phyloP scores from a whole-genome alignment of 1,140 invertebrate species.

The Zophobas morio region DNA sequence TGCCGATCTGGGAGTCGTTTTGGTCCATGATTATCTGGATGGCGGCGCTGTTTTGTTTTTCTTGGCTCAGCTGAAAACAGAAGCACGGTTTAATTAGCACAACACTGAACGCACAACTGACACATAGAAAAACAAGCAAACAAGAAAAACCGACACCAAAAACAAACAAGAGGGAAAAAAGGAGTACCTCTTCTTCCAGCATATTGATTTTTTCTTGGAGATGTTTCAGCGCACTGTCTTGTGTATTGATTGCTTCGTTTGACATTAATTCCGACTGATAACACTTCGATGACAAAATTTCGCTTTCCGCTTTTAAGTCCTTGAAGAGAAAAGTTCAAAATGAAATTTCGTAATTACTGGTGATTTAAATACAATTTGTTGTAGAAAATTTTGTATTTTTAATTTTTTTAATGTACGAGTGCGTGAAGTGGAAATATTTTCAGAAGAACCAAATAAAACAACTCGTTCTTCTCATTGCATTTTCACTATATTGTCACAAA shows the following conservation, averaged over 20 bases:
- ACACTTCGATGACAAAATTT: constrained; percentile 43
- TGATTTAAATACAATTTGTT: too few relatives aligned
- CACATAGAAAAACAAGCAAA: constrained; percentile 14
- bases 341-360: too few relatives aligned
- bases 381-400: too few relatives aligned
- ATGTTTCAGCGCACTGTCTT: constrained; percentile 37
- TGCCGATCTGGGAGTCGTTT: constrained; percentile 8
- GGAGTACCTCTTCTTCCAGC: constrained; percentile 52
- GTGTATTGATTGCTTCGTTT: constrained; percentile 22
- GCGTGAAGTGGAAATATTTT: too few relatives aligned
- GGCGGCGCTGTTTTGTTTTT: constrained; percentile 56
- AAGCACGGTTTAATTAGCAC: constrained; percentile 29
- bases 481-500: too few relatives aligned
- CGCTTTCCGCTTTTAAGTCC: constrained; percentile 53
- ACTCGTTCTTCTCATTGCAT: too few relatives aligned
- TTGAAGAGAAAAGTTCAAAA: constrained; percentile 46
- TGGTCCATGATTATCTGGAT: constrained; percentile 54
- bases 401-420: too few relatives aligned
- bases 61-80: constrained; percentile 49
- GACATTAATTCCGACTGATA: constrained; percentile 45
- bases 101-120: constrained; percentile 2
- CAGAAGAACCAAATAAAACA: too few relatives aligned
- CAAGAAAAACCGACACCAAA: constrained; percentile 29
- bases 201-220: constrained; percentile 51
- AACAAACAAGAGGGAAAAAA: constrained; percentile 17